Base-by-base conservation (phyloP, 2,113 vertebrate genomes). In the Ceratotherium simum region DNA sequence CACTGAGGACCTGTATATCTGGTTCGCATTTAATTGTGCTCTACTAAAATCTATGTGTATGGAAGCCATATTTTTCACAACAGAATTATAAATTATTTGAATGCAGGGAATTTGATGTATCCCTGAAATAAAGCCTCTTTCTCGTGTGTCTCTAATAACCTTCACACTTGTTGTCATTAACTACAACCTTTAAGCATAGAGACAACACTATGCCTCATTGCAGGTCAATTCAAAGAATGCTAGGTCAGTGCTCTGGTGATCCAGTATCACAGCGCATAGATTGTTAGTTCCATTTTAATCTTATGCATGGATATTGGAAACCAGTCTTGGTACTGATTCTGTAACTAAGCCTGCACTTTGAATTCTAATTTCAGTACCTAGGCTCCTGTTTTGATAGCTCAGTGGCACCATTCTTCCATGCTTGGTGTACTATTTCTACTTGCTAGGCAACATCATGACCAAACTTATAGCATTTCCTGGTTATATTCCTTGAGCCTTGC, bases 201-300 rank as follows among this genome's bases (percentile, higher is more conserved):
- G 27, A 80, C 20, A 54, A 54, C 1, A 5, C 27, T 23, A 12
- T 62, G 3, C 2, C 54, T 88, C 31, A 60, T 1, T 20, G 11
- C 1, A 17, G 4, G 8, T 95, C 62, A 46, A 31, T 54, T 10
- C 1, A 54, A 60, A 92, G 51, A 87, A 46, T 33, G n/a, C 23
- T 16, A 58, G 25, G 14, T 51, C 1, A 5, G 5, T 60, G 54
- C 2, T 27, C 62, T 25, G 16, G 21, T 42, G 25, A 78, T 23
- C 2, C 14, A 46, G 31, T 0, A 29, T 14, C 20, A 31, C 3
- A 29, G 8, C 0, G 21, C 46, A 65, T 18, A 67, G 27, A 2
- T 65, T 58, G 54, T 2, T 46, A 14, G 11, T 42, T 18, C 21
- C 18, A 56, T 65, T 79, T 95, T 33, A 67, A 54, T 51, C 13